These are phyloP conservation scores for Paralichthys olivaceus DNA, from an alignment of 2,113 vertebrate genomes.

Conservation along the genomic window DNA sequence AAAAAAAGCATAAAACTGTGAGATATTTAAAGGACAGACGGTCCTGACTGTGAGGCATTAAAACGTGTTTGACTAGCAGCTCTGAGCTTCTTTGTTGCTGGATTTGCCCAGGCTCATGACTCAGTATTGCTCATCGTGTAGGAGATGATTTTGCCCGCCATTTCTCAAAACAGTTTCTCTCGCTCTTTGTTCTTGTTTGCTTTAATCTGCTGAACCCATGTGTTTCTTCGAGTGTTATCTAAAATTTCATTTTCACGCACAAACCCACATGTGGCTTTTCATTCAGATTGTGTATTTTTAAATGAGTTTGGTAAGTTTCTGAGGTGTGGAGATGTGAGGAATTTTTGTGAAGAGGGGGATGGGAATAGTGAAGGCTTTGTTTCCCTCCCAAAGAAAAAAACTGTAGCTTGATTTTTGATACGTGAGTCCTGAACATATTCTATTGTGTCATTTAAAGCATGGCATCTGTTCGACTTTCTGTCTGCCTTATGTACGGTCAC, in stretches of 20 bases:
- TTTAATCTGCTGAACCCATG: conserved; percentile 32
- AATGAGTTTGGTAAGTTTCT: conserved; percentile 30
- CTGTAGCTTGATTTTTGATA: conserved; percentile 42
- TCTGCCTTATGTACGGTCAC: conserved; percentile 50
- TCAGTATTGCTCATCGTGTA: conserved; percentile 84
- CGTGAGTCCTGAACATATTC: conserved; percentile 46
- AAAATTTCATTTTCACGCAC: background rate
- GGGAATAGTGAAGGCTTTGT: conserved; percentile 55
- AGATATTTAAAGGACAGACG: conserved; percentile 43
- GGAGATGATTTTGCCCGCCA: conserved; percentile 77
- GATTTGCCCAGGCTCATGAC: conserved; percentile 78
- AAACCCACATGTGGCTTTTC: background rate
- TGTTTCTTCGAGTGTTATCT: background rate
- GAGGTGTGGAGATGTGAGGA: conserved; percentile 16
- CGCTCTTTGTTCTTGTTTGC: conserved; percentile 68
- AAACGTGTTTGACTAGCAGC: conserved; percentile 65
- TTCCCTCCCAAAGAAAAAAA: conserved; percentile 55
- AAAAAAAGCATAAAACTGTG: conserved; percentile 39
- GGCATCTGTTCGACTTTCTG: conserved; percentile 50
- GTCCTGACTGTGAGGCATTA: conserved; percentile 64
- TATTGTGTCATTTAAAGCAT: conserved; percentile 53
- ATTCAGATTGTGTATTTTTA: conserved; percentile 1
- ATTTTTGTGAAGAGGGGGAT: conserved; percentile 48
- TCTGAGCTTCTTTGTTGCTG: conserved; percentile 71
- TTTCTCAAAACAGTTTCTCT: conserved; percentile 72